These are phyloP conservation scores for Thamnophis sirtalis DNA, from an alignment of 2,113 vertebrate species.

Conservation along the genomic window DNA sequence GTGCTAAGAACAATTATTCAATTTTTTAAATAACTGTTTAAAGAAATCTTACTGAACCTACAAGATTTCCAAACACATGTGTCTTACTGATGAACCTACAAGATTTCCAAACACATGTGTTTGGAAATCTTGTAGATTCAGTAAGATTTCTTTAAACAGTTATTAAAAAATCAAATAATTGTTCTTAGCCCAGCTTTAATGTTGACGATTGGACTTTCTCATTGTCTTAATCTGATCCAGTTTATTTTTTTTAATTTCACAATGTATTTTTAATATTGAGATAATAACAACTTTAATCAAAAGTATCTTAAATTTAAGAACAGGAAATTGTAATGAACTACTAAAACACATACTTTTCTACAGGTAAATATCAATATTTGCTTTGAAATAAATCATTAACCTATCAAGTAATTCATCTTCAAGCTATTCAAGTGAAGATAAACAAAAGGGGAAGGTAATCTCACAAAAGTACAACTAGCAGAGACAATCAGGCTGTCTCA, in stretches of 20 bases:
- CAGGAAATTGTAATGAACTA: not conserved
- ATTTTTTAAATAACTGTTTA: too few species aligned
- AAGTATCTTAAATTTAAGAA: not conserved
- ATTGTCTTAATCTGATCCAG: not conserved
- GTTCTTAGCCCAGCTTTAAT: not conserved
- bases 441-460: not conserved
- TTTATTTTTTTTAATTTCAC: not conserved
- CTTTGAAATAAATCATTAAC: not conserved
- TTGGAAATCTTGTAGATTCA: not conserved
- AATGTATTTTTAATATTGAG: not conserved
- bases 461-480: not conserved
- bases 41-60: too few species aligned
- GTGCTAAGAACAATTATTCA: too few species aligned
- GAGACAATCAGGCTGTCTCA: not conserved
- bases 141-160: not conserved
- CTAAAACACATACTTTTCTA: not conserved
- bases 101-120: too few species aligned
- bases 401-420: not conserved
- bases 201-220: not conserved
- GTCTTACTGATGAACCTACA: too few species aligned
- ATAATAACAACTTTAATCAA: not conserved
- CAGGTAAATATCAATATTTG: not conserved
- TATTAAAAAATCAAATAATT: not conserved
- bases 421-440: not conserved
- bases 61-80: too few species aligned